Evolutionary conservation across 53 echinoderm and acorn worm species (phyloP).

Genomic region (Holothuria scabra): DNA sequence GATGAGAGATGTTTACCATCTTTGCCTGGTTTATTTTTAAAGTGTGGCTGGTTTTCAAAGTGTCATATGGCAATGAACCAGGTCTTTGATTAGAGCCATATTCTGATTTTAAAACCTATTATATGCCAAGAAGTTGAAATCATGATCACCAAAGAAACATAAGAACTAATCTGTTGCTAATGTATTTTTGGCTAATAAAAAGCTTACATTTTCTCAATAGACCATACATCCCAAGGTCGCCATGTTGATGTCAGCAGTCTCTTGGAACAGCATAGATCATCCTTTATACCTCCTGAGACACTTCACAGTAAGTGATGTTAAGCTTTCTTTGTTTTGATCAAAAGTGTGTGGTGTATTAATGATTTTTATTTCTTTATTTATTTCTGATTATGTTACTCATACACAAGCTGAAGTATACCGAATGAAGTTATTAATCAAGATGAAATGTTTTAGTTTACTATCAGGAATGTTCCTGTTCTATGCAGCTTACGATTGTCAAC

Average conservation of each 20-base stretch:
- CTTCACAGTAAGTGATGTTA: constrained; percentile 22
- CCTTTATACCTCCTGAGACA: constrained; percentile 11
- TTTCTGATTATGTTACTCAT: not conserved
- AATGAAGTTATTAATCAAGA: not conserved
- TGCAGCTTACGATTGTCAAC: no score
- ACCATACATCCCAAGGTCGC: not conserved
- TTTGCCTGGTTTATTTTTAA: not conserved
- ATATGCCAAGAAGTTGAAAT: no score
- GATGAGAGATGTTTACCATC: no score
- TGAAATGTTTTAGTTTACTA: not conserved
- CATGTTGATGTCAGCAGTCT: constrained; percentile 5
- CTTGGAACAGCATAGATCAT: not conserved
- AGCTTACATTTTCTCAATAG: not conserved
- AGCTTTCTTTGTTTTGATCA: not conserved
- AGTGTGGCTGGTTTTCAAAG: no score
- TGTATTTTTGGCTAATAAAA: no score
- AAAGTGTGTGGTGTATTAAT: not conserved
- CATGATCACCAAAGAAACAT: no score
- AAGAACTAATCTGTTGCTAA: no score
- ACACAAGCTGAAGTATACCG: not conserved
- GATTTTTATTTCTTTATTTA: not conserved
- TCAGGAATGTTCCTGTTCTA: no score
- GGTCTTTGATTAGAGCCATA: no score
- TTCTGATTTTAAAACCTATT: no score
- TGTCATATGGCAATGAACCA: no score